Base-by-base conservation (phyloP, 2,888 invertebrate species). In the Neoitamus cyanurus region DNA sequence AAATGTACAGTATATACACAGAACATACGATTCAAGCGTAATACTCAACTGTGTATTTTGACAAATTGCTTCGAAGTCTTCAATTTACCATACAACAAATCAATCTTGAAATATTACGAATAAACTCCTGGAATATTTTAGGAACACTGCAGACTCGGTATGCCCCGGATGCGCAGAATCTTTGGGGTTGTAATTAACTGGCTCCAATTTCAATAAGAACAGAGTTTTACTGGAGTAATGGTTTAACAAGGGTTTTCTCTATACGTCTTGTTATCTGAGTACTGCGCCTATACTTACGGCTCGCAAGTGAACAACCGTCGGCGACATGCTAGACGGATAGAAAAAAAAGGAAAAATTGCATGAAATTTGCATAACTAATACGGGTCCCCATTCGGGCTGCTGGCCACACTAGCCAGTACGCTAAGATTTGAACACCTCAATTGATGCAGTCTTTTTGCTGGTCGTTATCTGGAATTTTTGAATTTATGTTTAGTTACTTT, bases 391-490 rank as follows among this genome's bases (percentile, higher is more conserved):
- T 75, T 25, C 42, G 25, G 15, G 25, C 75, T 75, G 15, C 20
- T 73, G 37, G 75, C 75, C 37, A n/a, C 36, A 75, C 58, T 25
- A 58, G 58, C 15, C 37, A 36, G 20, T 42, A 11, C 36, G n/a
- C 75, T 20, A 15, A 75, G 75, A 75, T 75, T 75, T 75, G 75
- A 75, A 42, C 42, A 30, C 42, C 75, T 75, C 42, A 75, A 42
- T 42, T 73, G n/a, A 36, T 73, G 73, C 73, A 20, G 42, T 42
- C 13, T 28, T 75, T 75, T 75, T 70, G 70, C 28, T 42, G 25
- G 36, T 75, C 75, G 75, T 75, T 75, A 75, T 75, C 42, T 75
- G 75, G 75, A 75, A 42, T 75, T 75, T 75, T 75, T 75, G 75
- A 75, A 75, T 75, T 75, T 75, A 75, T 75, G 75, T 75, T 42